These are phyloP conservation scores for Mythimna pallens DNA, from an alignment of 2,888 invertebrate genomes.

Conservation along the genomic window DNA sequence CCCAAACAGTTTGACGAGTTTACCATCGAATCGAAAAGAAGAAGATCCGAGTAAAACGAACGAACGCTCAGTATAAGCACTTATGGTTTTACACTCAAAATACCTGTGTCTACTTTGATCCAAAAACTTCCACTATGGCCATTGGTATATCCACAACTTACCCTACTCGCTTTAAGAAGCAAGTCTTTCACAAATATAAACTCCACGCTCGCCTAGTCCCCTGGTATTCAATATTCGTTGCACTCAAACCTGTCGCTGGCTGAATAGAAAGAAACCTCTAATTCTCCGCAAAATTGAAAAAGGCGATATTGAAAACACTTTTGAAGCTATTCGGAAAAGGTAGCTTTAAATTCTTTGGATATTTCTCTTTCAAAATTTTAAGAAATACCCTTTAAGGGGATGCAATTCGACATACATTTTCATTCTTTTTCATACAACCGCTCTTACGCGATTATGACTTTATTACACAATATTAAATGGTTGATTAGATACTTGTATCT, in stretches of 20 bases:
- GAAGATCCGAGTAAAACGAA: too few relatives aligned
- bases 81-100: constrained; percentile 6
- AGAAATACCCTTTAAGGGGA: too few relatives aligned
- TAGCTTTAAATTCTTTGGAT: background rate
- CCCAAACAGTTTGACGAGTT: too few relatives aligned
- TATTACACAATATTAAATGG: too few relatives aligned
- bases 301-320: constrained; percentile 45
- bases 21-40: too few relatives aligned
- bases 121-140: background rate
- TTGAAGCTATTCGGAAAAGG: constrained; percentile 10
- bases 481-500: too few relatives aligned
- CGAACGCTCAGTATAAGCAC: too few relatives aligned
- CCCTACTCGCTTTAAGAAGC: constrained; percentile 9
- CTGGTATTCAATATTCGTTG: constrained; percentile 46
- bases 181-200: constrained; percentile 18
- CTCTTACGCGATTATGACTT: too few relatives aligned
- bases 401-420: too few relatives aligned
- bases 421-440: too few relatives aligned
- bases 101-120: background rate
- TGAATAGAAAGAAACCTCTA: constrained; percentile 45
- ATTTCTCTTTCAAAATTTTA: constrained; percentile 7
- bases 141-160: background rate
- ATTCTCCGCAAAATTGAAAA: constrained; percentile 43
- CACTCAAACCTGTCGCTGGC: constrained; percentile 34
- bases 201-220: constrained; percentile 22